Evolutionary conservation across 2,888 invertebrate species (phyloP).

Genomic region (Nebria brevicollis): DNA sequence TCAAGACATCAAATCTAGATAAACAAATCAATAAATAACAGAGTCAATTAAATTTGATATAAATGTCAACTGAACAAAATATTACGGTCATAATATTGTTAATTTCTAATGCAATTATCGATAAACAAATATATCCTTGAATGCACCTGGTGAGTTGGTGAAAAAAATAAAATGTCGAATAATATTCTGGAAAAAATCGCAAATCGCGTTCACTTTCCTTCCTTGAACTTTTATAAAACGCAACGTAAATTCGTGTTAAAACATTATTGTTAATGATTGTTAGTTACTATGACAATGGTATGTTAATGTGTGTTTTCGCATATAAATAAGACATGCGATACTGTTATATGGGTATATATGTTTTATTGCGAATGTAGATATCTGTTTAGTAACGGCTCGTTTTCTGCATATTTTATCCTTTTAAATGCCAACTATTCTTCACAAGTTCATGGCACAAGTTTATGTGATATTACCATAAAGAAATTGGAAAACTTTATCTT

Average conservation of each 20-base stretch:
- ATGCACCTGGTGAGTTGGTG: conserved; percentile 23
- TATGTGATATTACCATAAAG: not conserved
- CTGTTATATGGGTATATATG: not conserved
- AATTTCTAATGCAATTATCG: conserved; percentile 23
- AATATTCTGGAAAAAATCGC: conserved; percentile 21
- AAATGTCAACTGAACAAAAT: conserved; percentile 22
- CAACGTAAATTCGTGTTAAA: conserved; percentile 33
- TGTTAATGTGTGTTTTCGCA: conserved; percentile 28
- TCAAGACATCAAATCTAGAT: not conserved
- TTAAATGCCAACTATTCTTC: conserved; percentile 2
- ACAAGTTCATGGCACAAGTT: not conserved
- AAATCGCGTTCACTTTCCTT: conserved; percentile 34
- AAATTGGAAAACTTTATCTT: not conserved
- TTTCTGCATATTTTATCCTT: conserved; percentile 1
- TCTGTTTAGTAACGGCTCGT: not conserved
- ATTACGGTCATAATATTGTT: conserved; percentile 18
- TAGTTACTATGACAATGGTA: conserved; percentile 27
- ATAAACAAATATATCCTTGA: conserved; percentile 30
- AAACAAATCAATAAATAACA: conserved; percentile 25
- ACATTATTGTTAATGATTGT: conserved; percentile 8
- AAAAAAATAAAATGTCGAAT: conserved; percentile 14
- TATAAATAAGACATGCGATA: conserved; percentile 13
- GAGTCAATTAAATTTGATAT: conserved; percentile 34
- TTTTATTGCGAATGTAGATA: not conserved
- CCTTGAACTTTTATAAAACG: conserved; percentile 35